Base-by-base conservation (phyloP, 2,113 vertebrate species). In the Elaphurus davidianus region DNA sequence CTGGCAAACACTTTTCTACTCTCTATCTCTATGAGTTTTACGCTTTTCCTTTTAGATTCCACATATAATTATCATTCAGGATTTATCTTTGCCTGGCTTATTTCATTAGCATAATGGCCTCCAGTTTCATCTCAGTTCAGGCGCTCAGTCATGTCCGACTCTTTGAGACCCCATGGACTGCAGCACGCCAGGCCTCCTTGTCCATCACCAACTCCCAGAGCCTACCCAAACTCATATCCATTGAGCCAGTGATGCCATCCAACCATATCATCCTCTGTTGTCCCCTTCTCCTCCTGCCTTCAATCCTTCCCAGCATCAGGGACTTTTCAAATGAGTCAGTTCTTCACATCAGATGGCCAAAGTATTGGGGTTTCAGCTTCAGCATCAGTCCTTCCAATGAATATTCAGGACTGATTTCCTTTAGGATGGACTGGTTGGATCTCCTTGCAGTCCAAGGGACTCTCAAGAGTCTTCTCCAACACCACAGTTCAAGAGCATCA, bases 81-180 rank as follows among this genome's bases (percentile, higher is more conserved):
- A 78, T 94, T 81, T 88, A 5, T 81, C 57, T 81, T 79, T 64
- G n/a, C 27, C 36, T 64, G 47, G 14, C 14, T 33, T 60, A 60
- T 62, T 93, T 23, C 27, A n/a, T 81, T 88, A n/a, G 28, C 47
- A 87, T 21, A 28, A 57, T 78, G 9, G 13, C 67, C 19, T 81
- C 50, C 7, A 33, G 40, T 21, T 92, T 87, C 50, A 87, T 67
- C n/a, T 59, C 71, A 71, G 19, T 71, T 71, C n/a, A 74, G 67
- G 5, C 0, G 0, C 19, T 74, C n/a, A 40, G n/a, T 71, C 2
- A 0, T 40, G 67, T 40, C 67, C 2, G 0, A 23, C 67, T n/a
- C 57, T 59, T 59, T 59, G 57, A 4, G 4, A 59, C 57, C 10
- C 4, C 67, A 71, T 40, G 19, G 10, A 71, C 19, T 3, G n/a